Conservation (phyloP, 2,797 vertebrate species). For the Muscicapa striata region DNA sequence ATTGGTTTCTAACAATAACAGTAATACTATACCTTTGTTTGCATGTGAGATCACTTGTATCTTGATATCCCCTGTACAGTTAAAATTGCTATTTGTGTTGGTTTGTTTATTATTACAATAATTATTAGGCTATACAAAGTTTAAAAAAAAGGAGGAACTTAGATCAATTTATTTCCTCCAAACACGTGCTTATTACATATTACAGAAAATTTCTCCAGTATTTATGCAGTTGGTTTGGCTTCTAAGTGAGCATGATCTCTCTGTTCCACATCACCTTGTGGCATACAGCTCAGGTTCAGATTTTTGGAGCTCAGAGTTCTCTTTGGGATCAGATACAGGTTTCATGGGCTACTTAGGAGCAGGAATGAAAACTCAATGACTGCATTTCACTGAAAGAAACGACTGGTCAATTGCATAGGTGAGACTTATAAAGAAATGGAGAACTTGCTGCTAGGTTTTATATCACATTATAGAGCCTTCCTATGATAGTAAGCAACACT, state of each 20-base stretch:
- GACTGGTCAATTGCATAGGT: not conserved
- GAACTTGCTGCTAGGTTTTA: not conserved
- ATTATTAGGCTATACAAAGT: not conserved
- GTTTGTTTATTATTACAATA: not conserved
- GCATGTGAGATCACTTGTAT: not conserved
- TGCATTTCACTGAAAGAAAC: not conserved
- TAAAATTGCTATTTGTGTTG: not conserved
- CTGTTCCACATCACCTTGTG: not conserved
- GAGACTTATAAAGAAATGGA: not conserved
- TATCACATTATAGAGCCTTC: not conserved
- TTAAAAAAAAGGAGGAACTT: not conserved
- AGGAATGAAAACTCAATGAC: not conserved
- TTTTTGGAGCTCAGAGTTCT: not conserved
- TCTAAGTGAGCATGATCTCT: not conserved
- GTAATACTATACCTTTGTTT: conserved; percentile 5
- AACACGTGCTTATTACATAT: not conserved
- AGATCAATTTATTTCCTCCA: not conserved
- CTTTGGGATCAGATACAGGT: not conserved
- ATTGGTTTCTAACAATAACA: conserved; percentile 2
- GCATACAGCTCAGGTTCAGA: not conserved
- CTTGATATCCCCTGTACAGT: not conserved
- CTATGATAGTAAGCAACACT: not conserved
- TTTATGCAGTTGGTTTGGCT: not conserved
- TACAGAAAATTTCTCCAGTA: not conserved
- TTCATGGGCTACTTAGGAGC: not conserved